Percentiles rank a stretch among this genome's conserved stretches.
Conservation (phyloP, 1,140 invertebrate species). For the Tachypleus tridentatus region DNA sequence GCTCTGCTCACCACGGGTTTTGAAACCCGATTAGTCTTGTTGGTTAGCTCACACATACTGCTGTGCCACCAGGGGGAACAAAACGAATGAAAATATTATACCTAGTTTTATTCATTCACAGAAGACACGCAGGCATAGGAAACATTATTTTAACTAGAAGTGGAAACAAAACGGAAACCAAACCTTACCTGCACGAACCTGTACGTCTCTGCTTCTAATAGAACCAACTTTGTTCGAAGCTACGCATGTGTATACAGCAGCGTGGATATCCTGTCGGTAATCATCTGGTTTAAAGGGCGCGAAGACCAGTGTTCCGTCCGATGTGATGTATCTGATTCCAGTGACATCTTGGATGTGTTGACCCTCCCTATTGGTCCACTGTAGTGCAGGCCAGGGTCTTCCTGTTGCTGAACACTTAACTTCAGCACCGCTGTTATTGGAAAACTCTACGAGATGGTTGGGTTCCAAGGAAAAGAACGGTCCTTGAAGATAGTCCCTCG, state of each 20-base stretch:
- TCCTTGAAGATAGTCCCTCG: not conserved
- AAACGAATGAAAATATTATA: too few relatives aligned
- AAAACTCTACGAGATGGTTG: not conserved
- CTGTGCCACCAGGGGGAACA: too few relatives aligned
- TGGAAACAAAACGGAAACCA: constrained; percentile 4
- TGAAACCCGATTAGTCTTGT: too few relatives aligned
- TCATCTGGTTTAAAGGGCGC: constrained; percentile 83
- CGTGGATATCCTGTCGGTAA: constrained; percentile 83
- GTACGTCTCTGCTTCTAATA: constrained; percentile 79
- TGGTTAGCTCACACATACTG: too few relatives aligned
- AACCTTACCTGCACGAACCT: constrained; percentile 78
- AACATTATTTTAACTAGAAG: too few relatives aligned
- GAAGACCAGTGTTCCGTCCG: constrained; percentile 47
- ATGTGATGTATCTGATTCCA: constrained; percentile 14
- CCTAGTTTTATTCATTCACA: too few relatives aligned
- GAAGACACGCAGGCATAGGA: too few relatives aligned
- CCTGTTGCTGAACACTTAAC: constrained; percentile 6
- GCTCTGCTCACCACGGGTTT: too few relatives aligned
- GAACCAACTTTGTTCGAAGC: constrained; percentile 76
- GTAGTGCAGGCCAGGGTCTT: constrained; percentile 13
- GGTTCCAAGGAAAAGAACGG: not conserved
- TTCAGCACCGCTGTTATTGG: not conserved
- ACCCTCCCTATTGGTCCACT: constrained; percentile 18
- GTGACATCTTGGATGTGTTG: constrained; percentile 8
- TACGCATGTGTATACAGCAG: constrained; percentile 81